Evolutionary conservation across 1,140 invertebrate genomes (phyloP), one percentile per base, ranked within the genome.

Genomic region (Vollenhovia emeryi): DNA sequence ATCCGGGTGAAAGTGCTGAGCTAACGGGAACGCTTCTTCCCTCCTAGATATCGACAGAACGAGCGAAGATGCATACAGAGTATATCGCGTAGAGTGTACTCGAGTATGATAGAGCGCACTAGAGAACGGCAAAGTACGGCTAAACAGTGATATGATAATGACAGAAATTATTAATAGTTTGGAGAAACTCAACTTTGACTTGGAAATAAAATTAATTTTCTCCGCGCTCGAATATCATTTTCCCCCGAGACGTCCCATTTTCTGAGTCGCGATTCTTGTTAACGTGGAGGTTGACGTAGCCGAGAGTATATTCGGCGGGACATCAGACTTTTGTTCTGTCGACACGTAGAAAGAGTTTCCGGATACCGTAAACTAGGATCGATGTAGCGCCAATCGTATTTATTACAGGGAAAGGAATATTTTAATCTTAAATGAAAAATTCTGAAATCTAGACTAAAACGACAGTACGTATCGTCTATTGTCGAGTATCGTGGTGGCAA

Each of bases 1-100:
- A 90, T 90, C 89, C 89, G 89, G 89, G 89, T 90, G 89, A 90
- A 90, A 90, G 89, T 90, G 88, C 57, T 76, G 59, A 50, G 80
- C 71, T 89, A 90, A 90, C 89, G 89, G 88, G 88, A 89, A 89
- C 88, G 59, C 27, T 84, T 75, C 85, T 89, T 75, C 78, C 74
- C 59, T 80, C 52, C 57, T 73, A 88, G 66, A 84, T 83, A 62
- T 69, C 86, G 79, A 87, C 69, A 84, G 86, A 75, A 84, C 80
- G 71, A 68, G 66, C 43, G 55, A 48, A 74, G 59, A 40, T 40
- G 57, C 48, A 84, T 48, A 15, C 40, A 18, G 48, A 71, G 36
- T 71, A 79, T 18, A 30, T 69, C 66, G 40, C 40, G 45, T 36
- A 45, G n/a, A 36, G 36, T 24, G 11, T 27, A 66, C 62, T 45